Percentiles rank a stretch among this genome's conserved stretches.
Evolutionary conservation across 2,113 vertebrate species (phyloP).

Genomic region (Carlito syrichta): DNA sequence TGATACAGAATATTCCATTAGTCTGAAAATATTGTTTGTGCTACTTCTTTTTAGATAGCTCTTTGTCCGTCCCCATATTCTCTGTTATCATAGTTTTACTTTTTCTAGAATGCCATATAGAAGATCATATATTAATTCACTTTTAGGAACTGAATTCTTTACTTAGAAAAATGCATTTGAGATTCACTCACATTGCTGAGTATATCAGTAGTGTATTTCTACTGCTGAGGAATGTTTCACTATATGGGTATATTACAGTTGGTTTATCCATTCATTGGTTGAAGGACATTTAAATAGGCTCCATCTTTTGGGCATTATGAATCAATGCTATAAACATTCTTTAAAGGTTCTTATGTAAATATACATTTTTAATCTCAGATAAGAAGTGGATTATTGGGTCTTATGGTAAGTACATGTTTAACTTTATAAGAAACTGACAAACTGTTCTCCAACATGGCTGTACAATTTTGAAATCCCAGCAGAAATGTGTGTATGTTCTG

Average conservation of each 20-base stretch:
- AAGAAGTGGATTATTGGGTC: neutral
- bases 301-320: neutral
- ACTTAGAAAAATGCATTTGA: neutral
- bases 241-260: neutral
- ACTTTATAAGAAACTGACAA: neutral
- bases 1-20: neutral
- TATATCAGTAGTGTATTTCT: too few species aligned
- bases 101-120: neutral
- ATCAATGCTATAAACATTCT: neutral
- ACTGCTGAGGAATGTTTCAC: neutral
- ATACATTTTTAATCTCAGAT: neutral
- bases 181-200: neutral
- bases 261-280: neutral
- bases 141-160: neutral
- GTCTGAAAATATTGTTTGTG: neutral
- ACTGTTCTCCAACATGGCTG: neutral
- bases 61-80: neutral
- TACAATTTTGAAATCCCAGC: neutral
- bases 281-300: neutral
- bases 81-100: neutral
- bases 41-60: neutral
- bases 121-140: neutral
- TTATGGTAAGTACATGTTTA: neutral
- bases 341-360: neutral
- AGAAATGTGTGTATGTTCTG: neutral